Base-by-base conservation (phyloP, 2,888 invertebrate genomes). In the Biston stratarius region DNA sequence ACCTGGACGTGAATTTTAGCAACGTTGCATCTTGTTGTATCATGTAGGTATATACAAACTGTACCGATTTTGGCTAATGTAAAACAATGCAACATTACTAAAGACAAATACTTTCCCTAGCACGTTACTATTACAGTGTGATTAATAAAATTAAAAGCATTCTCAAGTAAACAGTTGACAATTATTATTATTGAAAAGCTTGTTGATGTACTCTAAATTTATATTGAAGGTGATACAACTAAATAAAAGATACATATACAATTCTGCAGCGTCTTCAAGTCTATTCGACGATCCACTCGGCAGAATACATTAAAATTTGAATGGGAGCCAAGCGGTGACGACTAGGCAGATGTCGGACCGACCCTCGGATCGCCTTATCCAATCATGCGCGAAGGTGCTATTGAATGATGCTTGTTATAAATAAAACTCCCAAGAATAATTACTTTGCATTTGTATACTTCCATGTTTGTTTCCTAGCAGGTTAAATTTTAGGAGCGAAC, bases 361-460 rank as follows among this genome's bases (percentile, higher is more conserved):
- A 88, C 90, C 91, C 91, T 88, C 88, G 80, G 80, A 85, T 86
- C 80, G 85, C 82, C 83, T 79, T 78, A 84, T 82, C 84, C 88
- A 87, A 88, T 91, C 88, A 89, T 81, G 85, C 90, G 83, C 86
- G 89, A 91, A 91, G 90, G 89, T 86, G 84, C 84, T 72, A 71
- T 71, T 71, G 69, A 69, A 71, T 83, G 76, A 80, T 65, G 64
- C 48, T 70, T 64, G 58, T 71, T 69, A 69, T 71, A 69, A 70
- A 76, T 77, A 76, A 67, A 72, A 61, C 63, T 79, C 77, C 74
- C 77, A 69, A 75, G 77, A 81, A 80, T 80, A 78, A 80, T 79
- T 71, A 69, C 57, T 73, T 71, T 70, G 70, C 70, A 77, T 78
- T 75, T 70, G 71, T 63, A 59, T 49, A 61, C 53, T 53, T 67